A percentile compares a stretch with the other conserved stretches of the same genome.
Evolutionary conservation across 2,113 vertebrate genomes (phyloP).

Genomic region (Malurus melanocephalus): DNA sequence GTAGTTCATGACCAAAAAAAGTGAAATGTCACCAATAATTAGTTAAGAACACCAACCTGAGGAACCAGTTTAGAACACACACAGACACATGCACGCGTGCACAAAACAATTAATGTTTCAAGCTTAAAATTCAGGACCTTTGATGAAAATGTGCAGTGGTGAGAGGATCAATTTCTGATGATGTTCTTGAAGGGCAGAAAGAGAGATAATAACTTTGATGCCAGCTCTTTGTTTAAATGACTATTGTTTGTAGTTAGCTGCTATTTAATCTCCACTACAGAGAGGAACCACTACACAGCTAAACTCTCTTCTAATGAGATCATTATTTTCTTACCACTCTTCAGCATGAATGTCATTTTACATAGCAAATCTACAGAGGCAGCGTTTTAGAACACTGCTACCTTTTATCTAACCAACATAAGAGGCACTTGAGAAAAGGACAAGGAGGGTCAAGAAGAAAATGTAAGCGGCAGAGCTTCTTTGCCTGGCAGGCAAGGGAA

Average conservation of each 20-base stretch:
- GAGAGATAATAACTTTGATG: slow-evolving; percentile 61
- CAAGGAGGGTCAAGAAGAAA: slow-evolving; percentile 69
- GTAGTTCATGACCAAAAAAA: slow-evolving; percentile 26
- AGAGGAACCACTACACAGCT: slow-evolving; percentile 68
- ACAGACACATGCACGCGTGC: background rate
- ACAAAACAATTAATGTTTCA: slow-evolving; percentile 54
- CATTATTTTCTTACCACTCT: slow-evolving; percentile 70
- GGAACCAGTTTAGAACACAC: slow-evolving; percentile 28
- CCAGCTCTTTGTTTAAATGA: slow-evolving; percentile 57
- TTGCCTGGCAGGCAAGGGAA: slow-evolving; percentile 58
- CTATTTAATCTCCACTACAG: slow-evolving; percentile 71
- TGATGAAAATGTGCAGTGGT: slow-evolving; percentile 45
- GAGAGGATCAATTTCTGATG: slow-evolving; percentile 56
- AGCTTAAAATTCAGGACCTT: slow-evolving; percentile 54
- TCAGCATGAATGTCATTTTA: slow-evolving; percentile 69
- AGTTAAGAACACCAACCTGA: slow-evolving; percentile 21
- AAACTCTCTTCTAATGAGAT: slow-evolving; percentile 66
- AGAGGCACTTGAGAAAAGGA: slow-evolving; percentile 70
- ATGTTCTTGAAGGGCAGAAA: slow-evolving; percentile 62
- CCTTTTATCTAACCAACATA: slow-evolving; percentile 70
- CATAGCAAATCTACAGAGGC: slow-evolving; percentile 66
- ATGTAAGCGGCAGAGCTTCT: slow-evolving; percentile 47
- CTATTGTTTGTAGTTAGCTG: slow-evolving; percentile 73
- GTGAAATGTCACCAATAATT: slow-evolving; percentile 45
- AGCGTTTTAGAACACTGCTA: slow-evolving; percentile 62